phyloP scores from a whole-genome alignment of 2,888 invertebrate species.

The Spisula subtruncata region DNA sequence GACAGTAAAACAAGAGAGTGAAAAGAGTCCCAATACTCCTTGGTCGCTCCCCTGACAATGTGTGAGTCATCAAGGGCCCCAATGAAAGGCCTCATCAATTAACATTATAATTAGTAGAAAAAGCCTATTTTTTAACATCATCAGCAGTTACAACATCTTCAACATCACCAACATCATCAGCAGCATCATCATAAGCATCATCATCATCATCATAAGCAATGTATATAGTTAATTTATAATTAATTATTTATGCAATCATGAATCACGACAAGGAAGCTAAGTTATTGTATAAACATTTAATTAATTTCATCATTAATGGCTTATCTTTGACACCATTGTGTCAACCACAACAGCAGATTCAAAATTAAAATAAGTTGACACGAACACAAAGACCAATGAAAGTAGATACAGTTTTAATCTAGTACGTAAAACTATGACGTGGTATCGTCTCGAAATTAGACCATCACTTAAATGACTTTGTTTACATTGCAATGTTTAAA shows the following conservation, averaged over 20 bases:
- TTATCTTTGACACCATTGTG: slow-evolving; percentile 20
- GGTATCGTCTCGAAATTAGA: not conserved
- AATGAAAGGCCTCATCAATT: not conserved
- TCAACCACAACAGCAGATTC: not conserved
- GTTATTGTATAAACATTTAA: not conserved
- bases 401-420: slow-evolving; percentile 7
- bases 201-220: not conserved
- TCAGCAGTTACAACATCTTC: not conserved
- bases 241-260: not conserved
- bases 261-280: not conserved
- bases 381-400: not conserved
- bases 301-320: not conserved
- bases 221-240: not conserved
- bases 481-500: slow-evolving; percentile 37
- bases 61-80: too few species aligned
- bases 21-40: too few species aligned
- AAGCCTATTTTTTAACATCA: not conserved
- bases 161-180: not conserved
- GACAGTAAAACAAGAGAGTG: too few species aligned
- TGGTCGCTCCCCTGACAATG: too few species aligned
- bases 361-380: slow-evolving; percentile 11
- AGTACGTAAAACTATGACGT: not conserved
- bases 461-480: slow-evolving; percentile 16
- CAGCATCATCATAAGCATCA: not conserved
- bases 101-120: not conserved